Evolutionary conservation across 2,113 vertebrate genomes (phyloP).

Genomic region (Corvus cornix): DNA sequence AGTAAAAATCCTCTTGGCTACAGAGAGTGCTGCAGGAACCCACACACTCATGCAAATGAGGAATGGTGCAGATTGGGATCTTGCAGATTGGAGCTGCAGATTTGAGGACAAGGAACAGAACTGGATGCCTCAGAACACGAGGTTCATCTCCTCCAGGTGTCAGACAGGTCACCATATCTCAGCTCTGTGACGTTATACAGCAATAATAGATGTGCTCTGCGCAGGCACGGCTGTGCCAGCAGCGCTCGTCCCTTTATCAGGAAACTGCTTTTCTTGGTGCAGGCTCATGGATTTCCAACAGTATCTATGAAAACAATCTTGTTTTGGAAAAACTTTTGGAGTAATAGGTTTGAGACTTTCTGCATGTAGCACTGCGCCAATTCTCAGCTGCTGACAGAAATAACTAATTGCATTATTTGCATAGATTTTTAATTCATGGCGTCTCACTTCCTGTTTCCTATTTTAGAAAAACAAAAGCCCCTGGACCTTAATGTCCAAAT

Average conservation of each 20-base stretch:
- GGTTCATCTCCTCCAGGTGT: not conserved
- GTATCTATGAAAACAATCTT: not conserved
- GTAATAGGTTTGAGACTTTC: not conserved
- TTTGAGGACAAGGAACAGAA: not conserved
- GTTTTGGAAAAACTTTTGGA: slow-evolving; percentile 11
- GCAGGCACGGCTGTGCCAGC: not conserved
- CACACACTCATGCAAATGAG: not conserved
- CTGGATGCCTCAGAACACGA: not conserved
- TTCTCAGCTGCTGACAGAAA: not conserved
- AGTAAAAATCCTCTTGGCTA: slow-evolving; percentile 36
- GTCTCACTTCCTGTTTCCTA: not conserved
- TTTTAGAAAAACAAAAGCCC: not conserved
- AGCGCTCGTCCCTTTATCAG: not conserved
- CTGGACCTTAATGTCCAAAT: not conserved
- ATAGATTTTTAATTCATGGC: not conserved
- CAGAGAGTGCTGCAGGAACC: not conserved
- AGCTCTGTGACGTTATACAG: not conserved
- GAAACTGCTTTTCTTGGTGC: not conserved
- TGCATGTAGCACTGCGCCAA: not conserved
- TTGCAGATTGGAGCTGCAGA: not conserved
- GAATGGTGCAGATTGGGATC: not conserved
- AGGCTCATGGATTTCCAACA: not conserved
- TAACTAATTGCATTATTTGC: not conserved
- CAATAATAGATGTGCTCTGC: not conserved
- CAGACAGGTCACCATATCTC: not conserved